Base-by-base conservation (phyloP, 64 coral and sea anemone genomes). In the Trachythela sp. region DNA sequence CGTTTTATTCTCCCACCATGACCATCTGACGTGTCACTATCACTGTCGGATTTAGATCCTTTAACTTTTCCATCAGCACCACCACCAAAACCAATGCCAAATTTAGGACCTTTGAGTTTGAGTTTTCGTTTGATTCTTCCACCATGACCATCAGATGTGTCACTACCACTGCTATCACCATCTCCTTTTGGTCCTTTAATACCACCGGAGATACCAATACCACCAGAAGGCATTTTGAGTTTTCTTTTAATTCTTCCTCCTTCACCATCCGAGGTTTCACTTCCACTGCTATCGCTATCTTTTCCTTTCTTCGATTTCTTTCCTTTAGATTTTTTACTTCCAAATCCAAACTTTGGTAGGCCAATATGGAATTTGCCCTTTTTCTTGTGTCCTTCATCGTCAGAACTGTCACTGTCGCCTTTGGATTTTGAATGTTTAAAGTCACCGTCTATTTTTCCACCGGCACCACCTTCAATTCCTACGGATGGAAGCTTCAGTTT, bases 211-310 rank as follows among this genome's bases (percentile, higher is more conserved):
- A 35, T 30, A 80, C 30, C 33, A 27, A 64, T n/a, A 80, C 75
- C 30, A 39, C 42, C 42, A 45, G 42, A 45, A 45, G 42, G 42
- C 59, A 68, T 6, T 68, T 68, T 68, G 3, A 80, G 37, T 39
- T 80, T 80, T 80, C 75, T 30, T 38, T 80, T 80, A 1, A 80
- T 80, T 30, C 75, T 8, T 37, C 75, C 32, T 80, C 75, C 75
- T 35, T 80, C 31, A 18, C 75, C 75, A n/a, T 22, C 59, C 5
- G 59, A n/a, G 2, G 59, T 68, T 31, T 68, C 42, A 45, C 42
- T 45, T 4, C 11, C 42, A 45, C 42, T 45, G 42, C 11, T 11
- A 45, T 22, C 18, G 30, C 59, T 68, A 22, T 31, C 59, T n/a
- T 31, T 68, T 2, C 59, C 59, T 68, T 68, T 68, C 59, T 31